Conservation (phyloP, 92 coral and sea anemone species). For the Pocillopora grandis region DNA sequence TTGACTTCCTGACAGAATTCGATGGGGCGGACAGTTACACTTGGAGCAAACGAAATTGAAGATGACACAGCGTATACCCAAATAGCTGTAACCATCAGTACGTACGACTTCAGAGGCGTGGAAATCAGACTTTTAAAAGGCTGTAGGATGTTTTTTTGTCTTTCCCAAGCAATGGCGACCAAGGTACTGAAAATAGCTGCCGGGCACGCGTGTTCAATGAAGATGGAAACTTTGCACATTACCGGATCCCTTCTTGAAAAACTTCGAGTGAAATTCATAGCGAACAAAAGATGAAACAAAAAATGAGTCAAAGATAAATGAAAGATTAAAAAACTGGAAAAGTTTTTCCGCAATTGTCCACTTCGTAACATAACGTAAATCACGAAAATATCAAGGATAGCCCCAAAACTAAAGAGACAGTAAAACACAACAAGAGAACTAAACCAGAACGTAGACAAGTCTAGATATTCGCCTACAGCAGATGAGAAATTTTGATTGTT, state of each 20-base stretch:
- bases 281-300: background rate
- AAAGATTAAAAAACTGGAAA: background rate
- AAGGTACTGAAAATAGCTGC: conserved; percentile 43
- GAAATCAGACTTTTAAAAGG: conserved; percentile 27
- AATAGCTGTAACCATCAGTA: conserved; percentile 9
- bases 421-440: too few relatives aligned
- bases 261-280: background rate
- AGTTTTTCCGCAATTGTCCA: background rate
- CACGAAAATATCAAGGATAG: background rate
- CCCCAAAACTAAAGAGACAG: too few relatives aligned
- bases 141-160: conserved; percentile 30
- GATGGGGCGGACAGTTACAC: background rate
- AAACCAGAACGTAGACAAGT: too few relatives aligned
- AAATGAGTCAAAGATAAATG: background rate
- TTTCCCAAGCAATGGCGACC: conserved; percentile 44
- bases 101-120: background rate
- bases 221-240: background rate
- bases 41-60: background rate
- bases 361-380: conserved; percentile 8
- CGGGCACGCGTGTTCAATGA: background rate
- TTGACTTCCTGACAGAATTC: background rate
- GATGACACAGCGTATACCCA: conserved; percentile 33
- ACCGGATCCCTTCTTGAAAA: background rate
- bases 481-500: too few relatives aligned
- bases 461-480: too few relatives aligned